Evolutionary conservation across 2,797 vertebrate species (phyloP).

Genomic region (Crenichthys baileyi): DNA sequence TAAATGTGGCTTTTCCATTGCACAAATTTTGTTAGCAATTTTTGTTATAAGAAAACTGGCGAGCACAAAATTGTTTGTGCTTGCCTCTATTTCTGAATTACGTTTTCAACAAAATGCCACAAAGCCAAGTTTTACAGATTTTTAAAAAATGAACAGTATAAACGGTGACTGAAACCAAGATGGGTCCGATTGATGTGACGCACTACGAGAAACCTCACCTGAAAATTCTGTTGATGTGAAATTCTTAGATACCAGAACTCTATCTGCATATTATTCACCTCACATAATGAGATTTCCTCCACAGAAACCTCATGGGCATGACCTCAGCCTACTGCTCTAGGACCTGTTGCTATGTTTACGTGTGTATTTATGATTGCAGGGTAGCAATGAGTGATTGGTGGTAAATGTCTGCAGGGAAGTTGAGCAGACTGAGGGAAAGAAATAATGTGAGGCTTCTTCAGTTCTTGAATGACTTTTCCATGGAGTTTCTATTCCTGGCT

Average conservation of each 20-base stretch:
- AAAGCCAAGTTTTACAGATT: background rate
- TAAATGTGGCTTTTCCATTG: too few species aligned
- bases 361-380: conserved; percentile 58
- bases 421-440: conserved; percentile 14
- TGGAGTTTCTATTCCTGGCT: conserved; percentile 27
- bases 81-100: background rate
- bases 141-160: too few species aligned
- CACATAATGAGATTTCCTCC: conserved; percentile 28
- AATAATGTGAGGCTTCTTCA: conserved; percentile 50
- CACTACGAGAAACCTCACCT: too few species aligned
- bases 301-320: conserved; percentile 25
- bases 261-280: conserved; percentile 19
- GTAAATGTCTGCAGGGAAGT: conserved; percentile 61
- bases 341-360: conserved; percentile 73
- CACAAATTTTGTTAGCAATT: too few species aligned
- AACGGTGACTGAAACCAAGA: background rate
- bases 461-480: conserved; percentile 45
- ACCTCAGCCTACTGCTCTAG: conserved; percentile 46
- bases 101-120: background rate
- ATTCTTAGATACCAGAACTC: conserved; percentile 13
- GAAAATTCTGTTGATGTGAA: background rate
- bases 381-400: conserved; percentile 57
- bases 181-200: background rate
- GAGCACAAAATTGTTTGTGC: too few species aligned
- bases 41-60: background rate